Conservation (phyloP, 2,797 vertebrate species). For the Hypotaenidia okinawae region DNA sequence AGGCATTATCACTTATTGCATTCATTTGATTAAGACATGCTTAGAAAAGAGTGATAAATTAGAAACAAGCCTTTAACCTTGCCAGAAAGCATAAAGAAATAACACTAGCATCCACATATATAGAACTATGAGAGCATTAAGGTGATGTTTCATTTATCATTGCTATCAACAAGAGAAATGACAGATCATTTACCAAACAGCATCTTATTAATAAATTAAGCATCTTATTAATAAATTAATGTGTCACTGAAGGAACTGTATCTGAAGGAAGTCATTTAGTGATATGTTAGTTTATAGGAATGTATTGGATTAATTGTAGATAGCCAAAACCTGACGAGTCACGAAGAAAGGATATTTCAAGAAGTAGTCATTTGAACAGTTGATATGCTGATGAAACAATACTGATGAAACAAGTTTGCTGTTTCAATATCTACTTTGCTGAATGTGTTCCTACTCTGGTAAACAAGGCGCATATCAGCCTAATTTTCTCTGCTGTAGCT, state of each 20-base stretch:
- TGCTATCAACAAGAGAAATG: background rate
- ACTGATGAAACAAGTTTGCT: background rate
- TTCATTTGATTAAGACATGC: background rate
- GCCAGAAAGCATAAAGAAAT: background rate
- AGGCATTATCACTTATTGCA: background rate
- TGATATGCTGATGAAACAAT: background rate
- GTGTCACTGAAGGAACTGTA: background rate
- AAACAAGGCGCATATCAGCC: background rate
- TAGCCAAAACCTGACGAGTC: background rate
- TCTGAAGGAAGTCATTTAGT: background rate
- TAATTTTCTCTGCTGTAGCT: background rate
- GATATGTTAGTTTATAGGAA: background rate
- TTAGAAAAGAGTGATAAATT: background rate
- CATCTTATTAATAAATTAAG: background rate
- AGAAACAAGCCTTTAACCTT: background rate
- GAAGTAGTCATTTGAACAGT: background rate
- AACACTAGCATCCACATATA: background rate
- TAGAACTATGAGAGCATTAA: background rate
- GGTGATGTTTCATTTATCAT: background rate
- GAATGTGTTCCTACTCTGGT: background rate
- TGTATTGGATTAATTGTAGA: background rate
- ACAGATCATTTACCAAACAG: background rate
- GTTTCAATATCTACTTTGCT: background rate
- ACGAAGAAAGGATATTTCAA: background rate
- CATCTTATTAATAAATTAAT: background rate